These are phyloP conservation scores for Epinephelus cyanopodus DNA, from an alignment of 2,113 vertebrate species.

Conservation along the genomic window DNA sequence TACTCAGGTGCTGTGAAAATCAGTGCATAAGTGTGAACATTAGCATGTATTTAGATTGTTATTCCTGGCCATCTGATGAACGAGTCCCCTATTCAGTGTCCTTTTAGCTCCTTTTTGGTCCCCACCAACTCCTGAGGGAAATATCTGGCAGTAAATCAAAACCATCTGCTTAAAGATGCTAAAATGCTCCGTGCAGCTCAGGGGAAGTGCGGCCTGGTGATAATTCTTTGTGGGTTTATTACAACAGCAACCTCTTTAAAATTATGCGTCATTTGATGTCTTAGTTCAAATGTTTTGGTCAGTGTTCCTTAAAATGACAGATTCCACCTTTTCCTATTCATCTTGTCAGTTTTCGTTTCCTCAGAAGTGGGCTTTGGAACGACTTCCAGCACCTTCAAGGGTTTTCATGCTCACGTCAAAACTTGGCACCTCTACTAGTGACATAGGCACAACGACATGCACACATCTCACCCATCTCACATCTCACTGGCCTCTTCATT, in stretches of 20 bases:
- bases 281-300: neutral
- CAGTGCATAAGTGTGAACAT: neutral
- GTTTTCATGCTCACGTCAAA: constrained; percentile 35
- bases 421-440: constrained; percentile 7
- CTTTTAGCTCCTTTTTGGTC: neutral
- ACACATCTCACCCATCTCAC: constrained; percentile 24
- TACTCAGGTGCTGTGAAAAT: no score
- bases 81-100: neutral
- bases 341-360: constrained; percentile 18
- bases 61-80: neutral
- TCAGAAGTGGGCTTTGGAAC: neutral
- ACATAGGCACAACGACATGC: constrained; percentile 14
- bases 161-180: neutral
- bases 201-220: neutral
- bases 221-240: neutral
- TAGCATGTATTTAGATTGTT: neutral
- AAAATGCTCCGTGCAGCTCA: neutral
- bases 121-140: neutral
- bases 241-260: neutral
- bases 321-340: constrained; percentile 10
- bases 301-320: neutral
- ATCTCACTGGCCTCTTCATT: constrained; percentile 31
- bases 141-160: neutral
- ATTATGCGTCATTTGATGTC: neutral
- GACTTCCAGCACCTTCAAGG: constrained; percentile 14